phyloP scores from a whole-genome alignment of 1,140 invertebrate species.

The Leptinotarsa undecemlineata region DNA sequence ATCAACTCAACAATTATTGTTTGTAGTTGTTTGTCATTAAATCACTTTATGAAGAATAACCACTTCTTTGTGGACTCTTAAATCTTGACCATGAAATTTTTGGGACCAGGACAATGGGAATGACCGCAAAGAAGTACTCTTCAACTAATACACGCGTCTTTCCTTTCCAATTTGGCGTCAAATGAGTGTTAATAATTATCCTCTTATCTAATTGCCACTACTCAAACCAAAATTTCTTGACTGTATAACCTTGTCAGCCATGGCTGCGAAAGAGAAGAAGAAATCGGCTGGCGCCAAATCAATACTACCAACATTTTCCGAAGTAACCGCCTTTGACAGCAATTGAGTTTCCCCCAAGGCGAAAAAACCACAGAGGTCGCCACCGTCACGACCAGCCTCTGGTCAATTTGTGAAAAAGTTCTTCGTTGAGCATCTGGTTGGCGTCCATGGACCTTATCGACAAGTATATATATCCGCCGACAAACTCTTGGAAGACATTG shows the following conservation, averaged over 20 bases:
- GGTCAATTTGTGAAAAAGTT: constrained; percentile 97
- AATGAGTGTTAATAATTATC: neutral
- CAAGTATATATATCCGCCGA: constrained; percentile 98
- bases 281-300: neutral
- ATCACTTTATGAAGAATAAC: too few species aligned
- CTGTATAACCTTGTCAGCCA: neutral
- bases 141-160: too few species aligned
- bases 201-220: neutral
- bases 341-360: constrained; percentile 1
- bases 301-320: neutral
- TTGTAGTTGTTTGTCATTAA: too few species aligned
- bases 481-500: constrained; percentile 98
- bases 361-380: neutral
- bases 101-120: too few species aligned
- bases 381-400: constrained; percentile 84
- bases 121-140: too few species aligned
- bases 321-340: neutral
- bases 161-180: too few species aligned
- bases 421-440: constrained; percentile 95
- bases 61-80: too few species aligned
- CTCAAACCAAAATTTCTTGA: neutral
- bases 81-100: too few species aligned
- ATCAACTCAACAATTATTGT: too few species aligned
- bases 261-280: neutral
- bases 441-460: constrained; percentile 98